Percentiles rank a stretch among this genome's conserved stretches.
Evolutionary conservation across 2,797 vertebrate species (phyloP).

Genomic region (Sebastes paucispinis): DNA sequence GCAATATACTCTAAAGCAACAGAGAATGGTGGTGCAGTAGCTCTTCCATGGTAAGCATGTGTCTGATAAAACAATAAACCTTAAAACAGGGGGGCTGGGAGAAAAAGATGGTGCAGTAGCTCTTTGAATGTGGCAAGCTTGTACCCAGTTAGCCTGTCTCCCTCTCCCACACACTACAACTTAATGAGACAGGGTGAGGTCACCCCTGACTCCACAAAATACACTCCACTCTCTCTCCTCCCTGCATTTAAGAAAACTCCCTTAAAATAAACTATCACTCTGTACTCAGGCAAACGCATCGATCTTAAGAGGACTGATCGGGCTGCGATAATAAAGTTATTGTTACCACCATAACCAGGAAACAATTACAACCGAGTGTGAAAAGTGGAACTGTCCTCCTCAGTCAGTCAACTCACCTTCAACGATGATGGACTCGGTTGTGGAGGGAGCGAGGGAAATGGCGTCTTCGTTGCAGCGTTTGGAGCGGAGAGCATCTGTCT

Average conservation of each 20-base stretch:
- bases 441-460: slow-evolving; percentile 86
- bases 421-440: slow-evolving; percentile 87
- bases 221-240: slow-evolving; percentile 14
- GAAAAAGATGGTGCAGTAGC: background rate
- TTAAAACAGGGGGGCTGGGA: background rate
- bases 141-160: background rate
- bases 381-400: background rate
- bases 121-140: background rate
- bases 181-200: slow-evolving; percentile 59
- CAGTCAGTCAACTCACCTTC: slow-evolving; percentile 86
- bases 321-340: background rate
- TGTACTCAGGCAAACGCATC: background rate
- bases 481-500: slow-evolving; percentile 85
- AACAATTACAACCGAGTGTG: background rate
- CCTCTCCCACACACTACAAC: slow-evolving; percentile 48
- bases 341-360: background rate
- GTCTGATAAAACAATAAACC: slow-evolving; percentile 5
- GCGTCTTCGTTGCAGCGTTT: slow-evolving; percentile 88
- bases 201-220: slow-evolving; percentile 37
- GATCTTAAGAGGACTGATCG: background rate
- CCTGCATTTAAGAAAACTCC: slow-evolving; percentile 35
- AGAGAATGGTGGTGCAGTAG: background rate
- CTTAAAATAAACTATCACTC: slow-evolving; percentile 13
- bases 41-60: background rate
- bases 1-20: background rate